Evolutionary conservation across 2,113 vertebrate species (phyloP).

Genomic region (Propithecus coquereli): DNA sequence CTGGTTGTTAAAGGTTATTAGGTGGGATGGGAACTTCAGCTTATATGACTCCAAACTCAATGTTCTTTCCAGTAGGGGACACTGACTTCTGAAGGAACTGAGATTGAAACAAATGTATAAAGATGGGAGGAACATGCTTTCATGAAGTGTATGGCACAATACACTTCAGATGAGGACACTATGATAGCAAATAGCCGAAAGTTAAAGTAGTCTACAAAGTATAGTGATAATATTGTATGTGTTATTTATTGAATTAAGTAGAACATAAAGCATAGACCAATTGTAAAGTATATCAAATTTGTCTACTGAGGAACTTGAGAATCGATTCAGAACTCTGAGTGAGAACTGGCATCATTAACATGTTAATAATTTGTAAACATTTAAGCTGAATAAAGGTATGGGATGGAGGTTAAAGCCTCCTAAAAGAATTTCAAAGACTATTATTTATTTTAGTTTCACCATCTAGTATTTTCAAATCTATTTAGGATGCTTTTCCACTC

Average conservation of each 20-base stretch:
- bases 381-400: not conserved
- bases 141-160: rapidly evolving
- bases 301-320: not conserved
- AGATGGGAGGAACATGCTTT: not conserved
- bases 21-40: not conserved
- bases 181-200: not conserved
- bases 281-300: not conserved
- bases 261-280: not conserved
- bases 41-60: not conserved
- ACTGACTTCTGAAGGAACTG: not conserved
- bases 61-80: not conserved
- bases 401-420: not conserved
- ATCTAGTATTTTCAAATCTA: constrained; percentile 21
- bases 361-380: not conserved
- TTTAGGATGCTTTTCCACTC: not conserved
- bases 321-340: not conserved
- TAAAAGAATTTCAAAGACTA: not conserved
- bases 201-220: not conserved
- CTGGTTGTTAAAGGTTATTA: not conserved
- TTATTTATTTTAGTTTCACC: not conserved
- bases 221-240: not conserved
- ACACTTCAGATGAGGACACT: not conserved
- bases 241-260: not conserved
- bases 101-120: not conserved
- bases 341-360: not conserved